Evolutionary conservation across 2,888 invertebrate species (phyloP).

Genomic region (Sphinx pinastri): DNA sequence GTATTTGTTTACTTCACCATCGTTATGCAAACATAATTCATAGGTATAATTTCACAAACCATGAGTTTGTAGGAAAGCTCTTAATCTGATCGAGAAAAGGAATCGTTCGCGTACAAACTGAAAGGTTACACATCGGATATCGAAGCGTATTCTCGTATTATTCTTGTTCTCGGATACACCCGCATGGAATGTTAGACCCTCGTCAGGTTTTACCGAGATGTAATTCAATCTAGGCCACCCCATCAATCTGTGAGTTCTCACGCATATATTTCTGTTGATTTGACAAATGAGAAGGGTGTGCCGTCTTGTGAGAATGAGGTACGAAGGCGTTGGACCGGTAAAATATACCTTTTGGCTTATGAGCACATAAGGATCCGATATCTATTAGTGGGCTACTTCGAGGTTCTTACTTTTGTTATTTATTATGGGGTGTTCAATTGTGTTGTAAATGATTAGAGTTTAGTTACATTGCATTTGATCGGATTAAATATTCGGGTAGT

Average conservation of each 20-base stretch:
- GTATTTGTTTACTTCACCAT: not conserved
- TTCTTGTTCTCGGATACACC: constrained; percentile 67
- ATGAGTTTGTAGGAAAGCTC: not conserved
- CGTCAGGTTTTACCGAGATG: constrained; percentile 79
- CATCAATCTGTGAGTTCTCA: constrained; percentile 83
- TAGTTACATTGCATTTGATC: no score
- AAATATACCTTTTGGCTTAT: constrained; percentile 59
- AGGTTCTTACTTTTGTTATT: not conserved
- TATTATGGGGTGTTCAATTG: not conserved
- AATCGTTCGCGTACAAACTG: constrained; percentile 28
- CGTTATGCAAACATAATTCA: not conserved
- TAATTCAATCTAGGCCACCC: constrained; percentile 82
- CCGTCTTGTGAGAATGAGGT: constrained; percentile 60
- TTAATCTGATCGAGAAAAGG: not conserved
- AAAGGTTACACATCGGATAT: constrained; percentile 51
- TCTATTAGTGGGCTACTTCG: constrained; percentile 13
- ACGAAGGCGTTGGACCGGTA: constrained; percentile 54
- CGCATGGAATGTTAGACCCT: constrained; percentile 78
- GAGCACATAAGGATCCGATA: constrained; percentile 32
- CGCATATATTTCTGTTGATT: constrained; percentile 84
- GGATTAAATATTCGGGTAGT: no score
- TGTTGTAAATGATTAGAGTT: not conserved
- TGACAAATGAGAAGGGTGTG: constrained; percentile 83
- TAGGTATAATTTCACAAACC: not conserved
- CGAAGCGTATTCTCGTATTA: constrained; percentile 69